Conservation (phyloP, 2,797 vertebrate genomes). For the Cephalopachus bancanus region DNA sequence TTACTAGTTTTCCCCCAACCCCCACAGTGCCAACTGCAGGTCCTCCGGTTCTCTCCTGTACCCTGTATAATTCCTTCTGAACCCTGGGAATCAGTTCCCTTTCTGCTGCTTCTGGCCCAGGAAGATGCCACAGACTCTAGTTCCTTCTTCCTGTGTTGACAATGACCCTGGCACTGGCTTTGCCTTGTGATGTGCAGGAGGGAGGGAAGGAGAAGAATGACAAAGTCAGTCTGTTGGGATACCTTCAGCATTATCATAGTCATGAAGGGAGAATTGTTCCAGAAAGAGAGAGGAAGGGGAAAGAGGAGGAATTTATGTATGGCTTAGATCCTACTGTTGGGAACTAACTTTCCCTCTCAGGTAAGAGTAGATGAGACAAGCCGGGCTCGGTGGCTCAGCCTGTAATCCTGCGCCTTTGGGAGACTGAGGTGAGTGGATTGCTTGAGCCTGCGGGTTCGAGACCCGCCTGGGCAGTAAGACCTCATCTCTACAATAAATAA, state of each 20-base stretch:
- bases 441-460: too few species aligned
- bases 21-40: rapidly evolving
- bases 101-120: not conserved
- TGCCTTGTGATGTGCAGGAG: not conserved
- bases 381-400: too few species aligned
- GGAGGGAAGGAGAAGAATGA: not conserved
- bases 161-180: not conserved
- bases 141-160: not conserved
- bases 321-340: not conserved
- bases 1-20: too few species aligned
- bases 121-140: not conserved
- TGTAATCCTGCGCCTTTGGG: too few species aligned
- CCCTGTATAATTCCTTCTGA: not conserved
- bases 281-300: not conserved
- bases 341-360: not conserved
- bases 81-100: not conserved
- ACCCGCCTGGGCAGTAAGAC: too few species aligned
- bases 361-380: not conserved
- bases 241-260: too few species aligned
- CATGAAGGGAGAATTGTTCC: too few species aligned
- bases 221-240: not conserved
- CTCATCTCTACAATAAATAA: too few species aligned
- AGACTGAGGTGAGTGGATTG: too few species aligned
- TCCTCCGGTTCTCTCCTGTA: not conserved
- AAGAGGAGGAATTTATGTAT: not conserved